These are phyloP conservation scores for Agrypnus murinus DNA, from an alignment of 2,888 invertebrate genomes.

Conservation along the genomic window DNA sequence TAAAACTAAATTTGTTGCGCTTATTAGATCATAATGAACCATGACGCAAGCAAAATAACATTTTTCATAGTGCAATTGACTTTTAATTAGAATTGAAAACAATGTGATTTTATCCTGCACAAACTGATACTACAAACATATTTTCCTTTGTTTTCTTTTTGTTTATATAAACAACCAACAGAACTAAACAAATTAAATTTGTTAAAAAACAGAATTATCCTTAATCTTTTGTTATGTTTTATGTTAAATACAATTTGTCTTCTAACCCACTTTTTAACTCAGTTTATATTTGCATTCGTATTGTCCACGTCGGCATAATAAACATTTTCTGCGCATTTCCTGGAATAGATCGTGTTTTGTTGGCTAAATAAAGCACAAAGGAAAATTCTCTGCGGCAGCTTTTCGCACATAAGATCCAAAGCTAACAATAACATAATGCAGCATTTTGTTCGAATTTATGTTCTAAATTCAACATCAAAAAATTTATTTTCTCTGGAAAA, in stretches of 20 bases:
- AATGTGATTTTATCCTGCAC: no score
- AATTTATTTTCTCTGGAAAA: slow-evolving; percentile 6
- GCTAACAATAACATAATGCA: slow-evolving; percentile 4
- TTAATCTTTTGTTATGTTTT: not conserved
- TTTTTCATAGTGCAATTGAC: no score
- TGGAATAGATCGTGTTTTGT: slow-evolving; percentile 11
- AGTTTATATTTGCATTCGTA: slow-evolving; percentile 4
- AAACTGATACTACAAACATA: no score
- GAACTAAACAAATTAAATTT: not conserved
- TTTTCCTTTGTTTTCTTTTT: no score
- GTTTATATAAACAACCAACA: not conserved
- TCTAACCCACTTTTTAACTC: not conserved
- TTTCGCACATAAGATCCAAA: slow-evolving; percentile 15
- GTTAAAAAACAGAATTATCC: not conserved
- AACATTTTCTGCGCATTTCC: slow-evolving; percentile 8
- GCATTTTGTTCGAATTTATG: slow-evolving; percentile 4
- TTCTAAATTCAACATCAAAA: slow-evolving; percentile 15
- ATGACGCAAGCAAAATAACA: no score
- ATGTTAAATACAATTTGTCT: not conserved
- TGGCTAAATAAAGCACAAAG: slow-evolving; percentile 16
- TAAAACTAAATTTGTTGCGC: no score
- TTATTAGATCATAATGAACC: no score
- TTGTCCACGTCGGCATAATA: slow-evolving; percentile 4
- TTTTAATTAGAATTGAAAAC: no score
- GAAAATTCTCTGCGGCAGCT: slow-evolving; percentile 11